These are phyloP conservation scores for Danio tinwini DNA, from an alignment of 2,797 vertebrate genomes.

Conservation along the genomic window DNA sequence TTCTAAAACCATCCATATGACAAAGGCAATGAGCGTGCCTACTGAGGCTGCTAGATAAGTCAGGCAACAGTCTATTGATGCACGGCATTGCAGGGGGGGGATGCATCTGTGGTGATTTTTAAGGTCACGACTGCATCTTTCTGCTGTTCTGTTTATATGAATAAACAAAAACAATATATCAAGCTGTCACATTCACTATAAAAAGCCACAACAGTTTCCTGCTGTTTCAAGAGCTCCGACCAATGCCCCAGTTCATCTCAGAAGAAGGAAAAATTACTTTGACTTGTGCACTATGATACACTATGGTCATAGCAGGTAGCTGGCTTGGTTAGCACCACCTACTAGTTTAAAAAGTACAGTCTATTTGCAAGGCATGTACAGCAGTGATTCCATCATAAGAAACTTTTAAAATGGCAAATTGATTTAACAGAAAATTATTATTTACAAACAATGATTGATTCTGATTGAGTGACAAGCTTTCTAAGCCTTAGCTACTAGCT, in stretches of 20 bases:
- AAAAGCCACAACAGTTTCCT: constrained; percentile 28
- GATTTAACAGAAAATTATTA: too few relatives aligned
- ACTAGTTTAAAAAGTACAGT: too few relatives aligned
- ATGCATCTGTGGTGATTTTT: constrained; percentile 47
- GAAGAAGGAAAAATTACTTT: background rate
- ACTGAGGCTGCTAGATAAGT: constrained; percentile 11
- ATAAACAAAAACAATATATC: constrained; percentile 51
- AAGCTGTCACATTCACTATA: constrained; percentile 36
- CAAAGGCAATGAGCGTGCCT: constrained; percentile 30
- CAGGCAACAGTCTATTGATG: constrained; percentile 40
- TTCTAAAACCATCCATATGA: constrained; percentile 20
- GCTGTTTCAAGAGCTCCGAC: constrained; percentile 1
- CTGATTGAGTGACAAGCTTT: too few relatives aligned
- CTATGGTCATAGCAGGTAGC: background rate
- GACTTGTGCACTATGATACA: background rate
- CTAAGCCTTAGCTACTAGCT: too few relatives aligned
- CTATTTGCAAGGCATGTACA: too few relatives aligned
- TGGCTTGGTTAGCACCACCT: too few relatives aligned
- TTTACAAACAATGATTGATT: too few relatives aligned
- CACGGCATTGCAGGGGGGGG: constrained; percentile 27
- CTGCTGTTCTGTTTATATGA: constrained; percentile 44
- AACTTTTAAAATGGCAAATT: too few relatives aligned
- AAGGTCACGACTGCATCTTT: constrained; percentile 48
- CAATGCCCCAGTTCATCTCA: constrained; percentile 29
- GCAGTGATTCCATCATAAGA: too few relatives aligned